These are phyloP conservation scores for Drosophila nikananu DNA, from an alignment of 1,140 invertebrate species.

Conservation along the genomic window DNA sequence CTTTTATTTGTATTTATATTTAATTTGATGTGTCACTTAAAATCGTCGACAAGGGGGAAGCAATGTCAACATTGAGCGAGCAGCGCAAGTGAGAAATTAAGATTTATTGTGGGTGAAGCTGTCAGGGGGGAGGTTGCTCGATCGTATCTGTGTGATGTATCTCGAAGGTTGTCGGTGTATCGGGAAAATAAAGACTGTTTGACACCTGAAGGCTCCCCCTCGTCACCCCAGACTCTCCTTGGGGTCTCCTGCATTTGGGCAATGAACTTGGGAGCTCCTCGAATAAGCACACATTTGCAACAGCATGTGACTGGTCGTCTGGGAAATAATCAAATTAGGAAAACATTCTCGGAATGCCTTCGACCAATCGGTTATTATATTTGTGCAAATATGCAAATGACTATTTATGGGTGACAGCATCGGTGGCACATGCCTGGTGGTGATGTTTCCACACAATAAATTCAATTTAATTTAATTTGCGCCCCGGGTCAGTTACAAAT, in stretches of 20 bases:
- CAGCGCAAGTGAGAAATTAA: constrained; percentile 55
- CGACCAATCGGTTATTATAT: constrained; percentile 2
- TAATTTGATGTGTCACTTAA: constrained; percentile 81
- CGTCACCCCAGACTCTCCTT: background rate
- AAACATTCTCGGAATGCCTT: constrained; percentile 5
- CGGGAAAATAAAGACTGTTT: constrained; percentile 41
- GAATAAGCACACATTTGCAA: background rate
- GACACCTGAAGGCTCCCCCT: constrained; percentile 42
- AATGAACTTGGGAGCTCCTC: constrained; percentile 55
- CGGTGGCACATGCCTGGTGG: constrained; percentile 13
- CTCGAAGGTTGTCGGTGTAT: constrained; percentile 37
- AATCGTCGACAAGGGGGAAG: constrained; percentile 48
- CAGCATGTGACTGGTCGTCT: background rate
- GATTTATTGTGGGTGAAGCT: constrained; percentile 74
- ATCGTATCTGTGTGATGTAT: constrained; percentile 14
- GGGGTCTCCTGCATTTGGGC: constrained; percentile 57
- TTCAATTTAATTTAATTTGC: constrained; percentile 44
- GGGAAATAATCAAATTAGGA: constrained; percentile 10
- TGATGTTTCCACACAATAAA: constrained; percentile 42
- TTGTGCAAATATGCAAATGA: constrained; percentile 18
- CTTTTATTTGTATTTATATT: constrained; percentile 72
- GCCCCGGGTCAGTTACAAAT: constrained; percentile 52
- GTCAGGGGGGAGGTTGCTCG: constrained; percentile 21
- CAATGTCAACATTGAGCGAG: constrained; percentile 30
- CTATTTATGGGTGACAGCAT: constrained; percentile 10